Conservation (phyloP, 2,113 vertebrate species). For the Seriola aureovittata region DNA sequence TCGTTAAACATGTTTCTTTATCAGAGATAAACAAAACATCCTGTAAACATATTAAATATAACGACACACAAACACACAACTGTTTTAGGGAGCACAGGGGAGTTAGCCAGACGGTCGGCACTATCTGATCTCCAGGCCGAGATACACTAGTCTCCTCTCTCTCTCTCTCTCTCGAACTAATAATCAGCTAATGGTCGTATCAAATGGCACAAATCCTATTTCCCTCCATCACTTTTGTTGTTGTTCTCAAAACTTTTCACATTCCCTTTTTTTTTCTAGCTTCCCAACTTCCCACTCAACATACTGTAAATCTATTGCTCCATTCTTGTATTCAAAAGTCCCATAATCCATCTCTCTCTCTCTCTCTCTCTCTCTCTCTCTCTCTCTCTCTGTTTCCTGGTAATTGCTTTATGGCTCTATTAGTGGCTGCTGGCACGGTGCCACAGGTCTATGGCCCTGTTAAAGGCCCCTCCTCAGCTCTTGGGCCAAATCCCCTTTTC, state of each 20-base stretch:
- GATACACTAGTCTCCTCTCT: constrained; percentile 23
- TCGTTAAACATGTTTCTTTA: not conserved
- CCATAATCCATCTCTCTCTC: constrained; percentile 49
- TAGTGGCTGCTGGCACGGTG: constrained; percentile 67
- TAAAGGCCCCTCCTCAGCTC: constrained; percentile 61
- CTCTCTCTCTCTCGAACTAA: constrained; percentile 46
- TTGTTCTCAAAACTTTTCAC: constrained; percentile 48
- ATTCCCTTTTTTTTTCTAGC: constrained; percentile 2
- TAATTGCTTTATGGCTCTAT: constrained; percentile 82
- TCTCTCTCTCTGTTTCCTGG: constrained; percentile 59
- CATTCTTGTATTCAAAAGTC: constrained; percentile 38
- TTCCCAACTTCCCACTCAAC: constrained; percentile 29
- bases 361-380: not conserved
- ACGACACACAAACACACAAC: constrained; percentile 25
- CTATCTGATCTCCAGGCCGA: constrained; percentile 50
- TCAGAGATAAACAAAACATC: constrained; percentile 45
- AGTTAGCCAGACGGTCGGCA: constrained; percentile 12
- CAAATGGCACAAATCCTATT: constrained; percentile 72
- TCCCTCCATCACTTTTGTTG: constrained; percentile 56
- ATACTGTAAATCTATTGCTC: constrained; percentile 41
- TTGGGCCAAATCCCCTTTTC: constrained; percentile 46
- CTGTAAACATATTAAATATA: constrained; percentile 39
- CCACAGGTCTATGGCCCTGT: constrained; percentile 64
- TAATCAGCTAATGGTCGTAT: constrained; percentile 68
- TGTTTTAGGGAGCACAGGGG: constrained; percentile 20